Percentiles rank a stretch among this genome's conserved stretches.
phyloP scores from a whole-genome alignment of 2,797 vertebrate species.

The Tarsius wallacei region DNA sequence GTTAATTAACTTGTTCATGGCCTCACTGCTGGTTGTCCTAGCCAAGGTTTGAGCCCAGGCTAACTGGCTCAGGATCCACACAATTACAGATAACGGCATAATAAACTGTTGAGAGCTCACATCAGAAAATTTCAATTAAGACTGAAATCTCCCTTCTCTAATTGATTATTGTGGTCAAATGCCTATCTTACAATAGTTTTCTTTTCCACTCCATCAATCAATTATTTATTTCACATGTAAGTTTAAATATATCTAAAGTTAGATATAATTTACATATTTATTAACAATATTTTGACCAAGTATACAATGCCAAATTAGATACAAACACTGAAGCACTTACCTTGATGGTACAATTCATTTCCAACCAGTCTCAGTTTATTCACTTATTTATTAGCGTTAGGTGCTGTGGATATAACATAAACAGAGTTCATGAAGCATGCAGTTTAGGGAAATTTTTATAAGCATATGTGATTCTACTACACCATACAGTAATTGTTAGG shows the following conservation, averaged over 20 bases:
- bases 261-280: slow-evolving; percentile 69
- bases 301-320: slow-evolving; percentile 28
- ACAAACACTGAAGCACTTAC: background rate
- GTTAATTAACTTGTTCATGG: too few species aligned
- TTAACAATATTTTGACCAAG: slow-evolving; percentile 3
- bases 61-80: background rate
- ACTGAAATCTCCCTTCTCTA: slow-evolving; percentile 53
- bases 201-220: slow-evolving; percentile 27
- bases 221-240: slow-evolving; percentile 66
- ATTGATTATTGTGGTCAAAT: slow-evolving; percentile 62
- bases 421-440: background rate
- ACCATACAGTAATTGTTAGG: background rate
- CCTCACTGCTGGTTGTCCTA: fast-evolving
- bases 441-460: background rate
- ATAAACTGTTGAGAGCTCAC: background rate
- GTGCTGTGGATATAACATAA: background rate
- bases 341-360: slow-evolving; percentile 18
- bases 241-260: slow-evolving; percentile 61
- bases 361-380: background rate
- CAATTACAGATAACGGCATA: background rate
- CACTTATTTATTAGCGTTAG: background rate
- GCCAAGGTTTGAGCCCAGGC: background rate
- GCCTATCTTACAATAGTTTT: slow-evolving; percentile 52
- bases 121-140: background rate
- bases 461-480: background rate